phyloP scores from a whole-genome alignment of 2,113 vertebrate species.

The Eleginops maclovinus region DNA sequence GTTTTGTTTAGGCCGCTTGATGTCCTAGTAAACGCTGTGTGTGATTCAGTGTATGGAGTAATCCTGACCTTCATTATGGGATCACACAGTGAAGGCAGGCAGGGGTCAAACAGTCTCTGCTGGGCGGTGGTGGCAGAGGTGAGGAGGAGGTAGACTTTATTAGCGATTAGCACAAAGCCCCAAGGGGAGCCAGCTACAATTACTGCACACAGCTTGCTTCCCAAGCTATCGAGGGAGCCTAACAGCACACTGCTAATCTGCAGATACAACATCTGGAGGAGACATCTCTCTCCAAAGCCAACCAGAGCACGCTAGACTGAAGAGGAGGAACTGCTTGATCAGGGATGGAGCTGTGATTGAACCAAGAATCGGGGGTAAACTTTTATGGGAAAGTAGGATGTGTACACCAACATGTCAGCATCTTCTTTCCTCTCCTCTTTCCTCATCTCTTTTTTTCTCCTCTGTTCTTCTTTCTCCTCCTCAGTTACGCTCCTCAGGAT shows the following conservation, averaged over 20 bases:
- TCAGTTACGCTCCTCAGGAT: slow-evolving; percentile 47
- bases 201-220: slow-evolving; percentile 64
- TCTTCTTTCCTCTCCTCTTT: slow-evolving; percentile 3
- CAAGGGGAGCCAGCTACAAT: slow-evolving; percentile 63
- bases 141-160: slow-evolving; percentile 60
- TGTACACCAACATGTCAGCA: slow-evolving; percentile 25
- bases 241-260: slow-evolving; percentile 28
- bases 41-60: slow-evolving; percentile 26
- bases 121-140: slow-evolving; percentile 9
- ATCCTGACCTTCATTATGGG: slow-evolving; percentile 59
- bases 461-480: background rate
- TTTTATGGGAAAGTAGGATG: background rate
- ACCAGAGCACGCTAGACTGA: slow-evolving; percentile 16
- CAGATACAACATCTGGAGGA: slow-evolving; percentile 56
- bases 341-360: slow-evolving; percentile 8
- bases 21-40: slow-evolving; percentile 16
- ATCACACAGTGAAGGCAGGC: slow-evolving; percentile 43
- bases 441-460: background rate
- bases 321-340: slow-evolving; percentile 7
- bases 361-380: background rate
- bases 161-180: slow-evolving; percentile 65
- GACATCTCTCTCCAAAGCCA: slow-evolving; percentile 36
- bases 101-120: slow-evolving; percentile 64
- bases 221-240: slow-evolving; percentile 13
- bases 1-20: slow-evolving; percentile 5